Base-by-base conservation (phyloP, 2,797 vertebrate genomes). In the Sandelia bainsii region DNA sequence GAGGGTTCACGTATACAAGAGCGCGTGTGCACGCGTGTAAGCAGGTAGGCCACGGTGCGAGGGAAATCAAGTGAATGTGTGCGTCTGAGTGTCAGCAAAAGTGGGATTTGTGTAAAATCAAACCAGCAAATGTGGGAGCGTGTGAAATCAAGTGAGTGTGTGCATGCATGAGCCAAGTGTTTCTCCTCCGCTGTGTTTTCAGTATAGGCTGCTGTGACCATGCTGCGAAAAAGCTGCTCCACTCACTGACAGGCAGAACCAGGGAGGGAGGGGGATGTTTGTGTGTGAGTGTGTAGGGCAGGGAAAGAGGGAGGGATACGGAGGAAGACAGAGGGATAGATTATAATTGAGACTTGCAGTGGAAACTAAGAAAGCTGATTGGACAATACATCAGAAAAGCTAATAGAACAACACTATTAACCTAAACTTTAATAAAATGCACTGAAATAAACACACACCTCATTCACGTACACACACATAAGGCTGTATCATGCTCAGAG, bases 351-450 rank as follows among this genome's bases (percentile, higher is more conserved):
- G 73, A 85, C 34, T 58, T 54, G 64, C 56, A 69, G 62, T 44
- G 64, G 52, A 62, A 80, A 72, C 56, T 56, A 66, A 57, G 56
- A 8, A 12, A 71, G 71, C 58, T 62, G 66, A 85, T 53, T 75
- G 59, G 65, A 57, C 53, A 17, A 52, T 25, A 32, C 82, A 79
- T 63, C 92, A 93, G 92, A 91, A 87, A 94, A 93, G 93, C 87
- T 75, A 81, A 81, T 65, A 62, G 39, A 40, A 76, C 20, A 27
- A 25, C 19, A 14, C 3, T 72, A n/a, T 54, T 56, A 54, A 78
- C 73, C 68, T 67, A 48, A 48, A 54, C 27, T 40, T 75, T 75
- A 66, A 83, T 54, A 79, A 71, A 57, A 70, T 48, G 46, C 25
- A n/a, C 39, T 76, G 22, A 12, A 23, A 62, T 14, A 19, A 45